phyloP scores from a whole-genome alignment of 37 sponge, comb jelly and placozoan genomes.

The Ephydatia muelleri region DNA sequence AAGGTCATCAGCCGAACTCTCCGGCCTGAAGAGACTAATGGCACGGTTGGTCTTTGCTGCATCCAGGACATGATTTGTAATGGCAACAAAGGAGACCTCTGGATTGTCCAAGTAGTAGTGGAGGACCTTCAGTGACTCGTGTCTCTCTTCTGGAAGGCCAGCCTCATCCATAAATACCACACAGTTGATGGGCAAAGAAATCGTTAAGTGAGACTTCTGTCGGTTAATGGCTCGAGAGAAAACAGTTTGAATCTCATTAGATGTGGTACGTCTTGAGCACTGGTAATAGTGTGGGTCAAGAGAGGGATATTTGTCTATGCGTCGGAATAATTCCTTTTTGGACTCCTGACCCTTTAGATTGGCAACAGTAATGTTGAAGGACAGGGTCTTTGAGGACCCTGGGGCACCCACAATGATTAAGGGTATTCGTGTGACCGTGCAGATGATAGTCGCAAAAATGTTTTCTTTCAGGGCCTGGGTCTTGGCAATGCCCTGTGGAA shows the following conservation, averaged over 20 bases:
- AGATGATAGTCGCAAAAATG: slow-evolving; percentile 63
- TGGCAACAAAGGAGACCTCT: slow-evolving; percentile 71
- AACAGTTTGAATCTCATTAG: slow-evolving; percentile 68
- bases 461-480: slow-evolving; percentile 79
- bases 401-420: slow-evolving; percentile 81
- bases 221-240: slow-evolving; percentile 65
- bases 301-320: slow-evolving; percentile 38
- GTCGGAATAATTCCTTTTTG: slow-evolving; percentile 8
- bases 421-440: slow-evolving; percentile 50
- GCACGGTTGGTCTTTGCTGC: slow-evolving; percentile 75
- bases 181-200: slow-evolving; percentile 12
- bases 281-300: slow-evolving; percentile 77
- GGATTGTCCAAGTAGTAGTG: slow-evolving; percentile 77
- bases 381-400: slow-evolving; percentile 79
- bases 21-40: slow-evolving; percentile 6
- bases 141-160: slow-evolving; percentile 72
- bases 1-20: slow-evolving; percentile 14
- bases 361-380: slow-evolving; percentile 50
- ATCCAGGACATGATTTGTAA: slow-evolving; percentile 75
- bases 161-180: slow-evolving; percentile 83
- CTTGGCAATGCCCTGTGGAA: slow-evolving; percentile 68
- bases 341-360: slow-evolving; percentile 43
- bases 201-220: slow-evolving; percentile 26
- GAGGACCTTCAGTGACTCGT: slow-evolving; percentile 75
- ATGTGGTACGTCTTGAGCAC: slow-evolving; percentile 74